Percentiles rank a stretch among this genome's conserved stretches.
phyloP scores from a whole-genome alignment of 2,113 vertebrate species.

The Diadophis punctatus region DNA sequence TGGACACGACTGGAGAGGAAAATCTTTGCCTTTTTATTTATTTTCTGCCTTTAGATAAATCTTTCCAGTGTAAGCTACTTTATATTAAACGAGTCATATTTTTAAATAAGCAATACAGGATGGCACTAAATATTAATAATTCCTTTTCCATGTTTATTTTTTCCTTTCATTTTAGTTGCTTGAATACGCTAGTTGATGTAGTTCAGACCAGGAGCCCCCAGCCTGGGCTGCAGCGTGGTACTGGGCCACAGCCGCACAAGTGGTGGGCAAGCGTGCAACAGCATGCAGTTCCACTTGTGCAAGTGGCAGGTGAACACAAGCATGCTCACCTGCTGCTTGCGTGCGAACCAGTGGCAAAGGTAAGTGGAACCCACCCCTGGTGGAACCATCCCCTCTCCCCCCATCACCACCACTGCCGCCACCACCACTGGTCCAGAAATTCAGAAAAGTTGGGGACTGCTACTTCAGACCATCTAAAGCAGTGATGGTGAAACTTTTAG shows the following conservation, averaged over 20 bases:
- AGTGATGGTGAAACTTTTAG: no score
- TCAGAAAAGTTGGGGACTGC: neutral
- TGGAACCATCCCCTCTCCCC: neutral
- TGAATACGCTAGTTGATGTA: neutral
- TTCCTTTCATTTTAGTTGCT: neutral
- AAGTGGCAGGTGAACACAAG: neutral
- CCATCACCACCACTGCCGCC: neutral
- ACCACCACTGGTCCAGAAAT: neutral
- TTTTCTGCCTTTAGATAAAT: neutral
- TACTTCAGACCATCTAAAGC: neutral
- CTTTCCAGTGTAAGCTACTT: neutral
- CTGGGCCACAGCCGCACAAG: neutral
- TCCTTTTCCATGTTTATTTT: neutral
- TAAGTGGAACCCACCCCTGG: no score
- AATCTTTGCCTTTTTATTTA: neutral
- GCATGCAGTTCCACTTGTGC: neutral
- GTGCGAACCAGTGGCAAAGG: no score
- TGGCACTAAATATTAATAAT: neutral
- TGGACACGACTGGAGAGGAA: neutral
- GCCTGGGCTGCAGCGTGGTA: neutral
- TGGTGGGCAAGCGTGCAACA: neutral
- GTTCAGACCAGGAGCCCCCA: no score
- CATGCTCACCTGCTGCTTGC: neutral
- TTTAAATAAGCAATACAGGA: neutral
- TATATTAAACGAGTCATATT: neutral